These are phyloP conservation scores for Muntiacus muntjak DNA, from an alignment of 2,113 vertebrate species.

Conservation along the genomic window DNA sequence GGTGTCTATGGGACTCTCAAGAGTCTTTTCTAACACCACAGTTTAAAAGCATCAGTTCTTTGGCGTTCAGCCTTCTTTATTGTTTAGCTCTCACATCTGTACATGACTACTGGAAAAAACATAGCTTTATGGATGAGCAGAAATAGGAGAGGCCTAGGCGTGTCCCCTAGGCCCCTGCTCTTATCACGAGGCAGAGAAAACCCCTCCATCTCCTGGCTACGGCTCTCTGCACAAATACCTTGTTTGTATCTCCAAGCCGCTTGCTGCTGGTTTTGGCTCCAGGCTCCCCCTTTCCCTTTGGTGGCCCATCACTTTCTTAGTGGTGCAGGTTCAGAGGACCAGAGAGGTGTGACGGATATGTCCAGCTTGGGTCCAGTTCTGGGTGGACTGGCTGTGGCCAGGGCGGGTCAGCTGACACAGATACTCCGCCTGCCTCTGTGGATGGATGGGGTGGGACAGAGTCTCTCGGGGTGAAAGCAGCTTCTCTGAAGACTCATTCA, in stretches of 20 bases:
- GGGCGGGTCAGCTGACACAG: background rate
- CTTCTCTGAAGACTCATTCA: background rate
- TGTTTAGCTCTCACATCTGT: background rate
- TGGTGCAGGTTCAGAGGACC: background rate
- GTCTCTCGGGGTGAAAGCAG: background rate
- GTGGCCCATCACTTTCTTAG: background rate
- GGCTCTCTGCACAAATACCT: background rate
- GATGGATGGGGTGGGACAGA: background rate
- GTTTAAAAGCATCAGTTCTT: background rate
- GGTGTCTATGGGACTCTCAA: background rate
- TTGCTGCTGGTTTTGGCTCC: background rate
- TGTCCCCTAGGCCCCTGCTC: background rate
- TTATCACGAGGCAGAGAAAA: background rate
- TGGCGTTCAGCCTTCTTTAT: background rate
- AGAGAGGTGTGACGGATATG: background rate
- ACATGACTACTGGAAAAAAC: background rate
- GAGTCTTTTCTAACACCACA: background rate
- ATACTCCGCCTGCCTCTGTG: background rate
- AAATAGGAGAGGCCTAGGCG: background rate
- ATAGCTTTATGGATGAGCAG: background rate
- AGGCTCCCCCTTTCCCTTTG: background rate
- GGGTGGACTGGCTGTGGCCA: background rate
- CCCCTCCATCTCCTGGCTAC: rapidly evolving
- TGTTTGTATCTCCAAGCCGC: too few species aligned
- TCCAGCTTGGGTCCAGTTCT: background rate